Percentiles rank a stretch among this genome's conserved stretches.
These are phyloP conservation scores for Polypedilum vanderplanki DNA, from an alignment of 1,140 invertebrate species.

Conservation along the genomic window DNA sequence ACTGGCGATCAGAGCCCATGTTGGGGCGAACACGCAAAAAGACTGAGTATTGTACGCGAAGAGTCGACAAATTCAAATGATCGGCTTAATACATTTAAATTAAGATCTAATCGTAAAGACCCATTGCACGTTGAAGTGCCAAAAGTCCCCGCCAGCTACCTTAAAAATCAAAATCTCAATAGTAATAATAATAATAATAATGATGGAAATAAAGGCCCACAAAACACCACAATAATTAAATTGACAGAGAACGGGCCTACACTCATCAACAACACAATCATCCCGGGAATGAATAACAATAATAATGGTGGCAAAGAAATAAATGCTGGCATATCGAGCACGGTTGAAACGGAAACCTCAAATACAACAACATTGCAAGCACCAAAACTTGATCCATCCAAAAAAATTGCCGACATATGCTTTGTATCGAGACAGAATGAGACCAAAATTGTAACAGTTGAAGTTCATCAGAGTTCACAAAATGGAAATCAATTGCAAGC, in stretches of 20 bases:
- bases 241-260: constrained; percentile 55
- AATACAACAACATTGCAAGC: background rate
- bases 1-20: constrained; percentile 63
- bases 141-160: background rate
- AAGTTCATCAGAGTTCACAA: constrained; percentile 49
- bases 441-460: constrained; percentile 54
- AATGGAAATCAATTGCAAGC: constrained; percentile 23
- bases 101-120: constrained; percentile 40
- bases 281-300: constrained; percentile 37
- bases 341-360: background rate
- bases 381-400: background rate
- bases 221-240: constrained; percentile 60
- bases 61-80: constrained; percentile 44
- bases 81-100: constrained; percentile 41
- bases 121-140: background rate
- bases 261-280: constrained; percentile 55
- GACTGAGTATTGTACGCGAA: constrained; percentile 61
- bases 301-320: constrained; percentile 9
- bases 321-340: constrained; percentile 5
- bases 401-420: constrained; percentile 36
- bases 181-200: background rate
- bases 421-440: constrained; percentile 42
- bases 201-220: constrained; percentile 39
- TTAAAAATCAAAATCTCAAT: background rate
- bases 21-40: constrained; percentile 50